Percentiles rank a stretch among this genome's conserved stretches.
Conservation (phyloP, 2,113 vertebrate genomes). For the Scalopus aquaticus region DNA sequence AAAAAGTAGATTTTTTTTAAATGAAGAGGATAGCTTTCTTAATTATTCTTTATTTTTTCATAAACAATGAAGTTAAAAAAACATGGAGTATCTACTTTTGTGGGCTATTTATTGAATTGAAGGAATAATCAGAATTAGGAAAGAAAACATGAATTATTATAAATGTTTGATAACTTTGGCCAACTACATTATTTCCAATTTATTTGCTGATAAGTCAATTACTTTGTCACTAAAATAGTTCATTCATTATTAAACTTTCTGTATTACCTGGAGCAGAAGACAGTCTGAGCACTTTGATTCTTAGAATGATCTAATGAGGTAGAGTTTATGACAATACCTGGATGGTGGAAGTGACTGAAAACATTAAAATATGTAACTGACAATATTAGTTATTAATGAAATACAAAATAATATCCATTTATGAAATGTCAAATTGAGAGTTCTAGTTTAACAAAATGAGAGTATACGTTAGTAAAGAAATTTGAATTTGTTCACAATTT, state of each 20-base stretch:
- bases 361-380: not conserved
- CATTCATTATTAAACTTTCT: not conserved
- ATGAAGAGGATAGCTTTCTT: not conserved
- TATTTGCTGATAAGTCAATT: not conserved
- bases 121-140: not conserved
- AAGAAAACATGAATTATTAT: not conserved
- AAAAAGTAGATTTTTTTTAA: not conserved
- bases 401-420: not conserved
- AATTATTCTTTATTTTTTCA: not conserved
- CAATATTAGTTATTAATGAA: not conserved
- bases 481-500: constrained; percentile 11
- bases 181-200: not conserved
- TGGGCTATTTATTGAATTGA: not conserved
- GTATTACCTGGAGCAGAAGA: not conserved
- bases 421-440: not conserved
- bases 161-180: not conserved
- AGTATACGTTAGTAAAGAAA: not conserved
- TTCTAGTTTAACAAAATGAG: constrained; percentile 30
- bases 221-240: not conserved
- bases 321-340: not conserved
- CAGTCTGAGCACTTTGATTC: not conserved
- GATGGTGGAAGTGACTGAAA: no score
- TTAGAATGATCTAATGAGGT: not conserved
- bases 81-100: not conserved
- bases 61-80: not conserved